phyloP scores from a whole-genome alignment of 1,140 invertebrate species.

The Zelostemma sp. region DNA sequence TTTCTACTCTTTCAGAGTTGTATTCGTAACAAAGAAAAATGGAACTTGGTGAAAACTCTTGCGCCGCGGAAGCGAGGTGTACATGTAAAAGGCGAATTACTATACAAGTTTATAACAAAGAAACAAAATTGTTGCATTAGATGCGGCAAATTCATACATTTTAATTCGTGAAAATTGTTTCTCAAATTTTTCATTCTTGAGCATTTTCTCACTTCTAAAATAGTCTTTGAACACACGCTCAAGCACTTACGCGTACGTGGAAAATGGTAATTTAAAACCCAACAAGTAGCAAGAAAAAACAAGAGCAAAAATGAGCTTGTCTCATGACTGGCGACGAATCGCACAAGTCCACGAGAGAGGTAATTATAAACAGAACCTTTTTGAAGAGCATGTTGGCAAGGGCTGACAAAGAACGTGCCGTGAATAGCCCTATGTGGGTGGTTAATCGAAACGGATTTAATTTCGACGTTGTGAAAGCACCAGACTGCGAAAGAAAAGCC shows the following conservation, averaged over 20 bases:
- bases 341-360: slow-evolving; percentile 18
- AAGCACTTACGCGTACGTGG: neutral
- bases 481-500: slow-evolving; percentile 39
- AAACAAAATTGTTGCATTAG: too few relatives aligned
- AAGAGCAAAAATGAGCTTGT: slow-evolving; percentile 21
- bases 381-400: too few relatives aligned
- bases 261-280: slow-evolving; percentile 19
- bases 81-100: too few relatives aligned
- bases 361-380: slow-evolving; percentile 37
- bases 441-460: slow-evolving; percentile 43
- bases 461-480: too few relatives aligned
- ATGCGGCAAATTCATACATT: too few relatives aligned
- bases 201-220: too few relatives aligned
- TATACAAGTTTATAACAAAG: too few relatives aligned
- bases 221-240: too few relatives aligned
- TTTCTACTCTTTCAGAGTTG: neutral
- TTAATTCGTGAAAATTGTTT: too few relatives aligned
- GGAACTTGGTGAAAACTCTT: neutral
- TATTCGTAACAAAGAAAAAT: neutral
- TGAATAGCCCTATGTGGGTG: slow-evolving; percentile 26
- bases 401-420: slow-evolving; percentile 26
- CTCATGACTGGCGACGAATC: slow-evolving; percentile 15
- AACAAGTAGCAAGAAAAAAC: slow-evolving; percentile 16
- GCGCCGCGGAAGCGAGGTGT: too few relatives aligned
- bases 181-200: too few relatives aligned